phyloP scores from a whole-genome alignment of 1,140 invertebrate genomes.

The Thalassaphorura encarpata region DNA sequence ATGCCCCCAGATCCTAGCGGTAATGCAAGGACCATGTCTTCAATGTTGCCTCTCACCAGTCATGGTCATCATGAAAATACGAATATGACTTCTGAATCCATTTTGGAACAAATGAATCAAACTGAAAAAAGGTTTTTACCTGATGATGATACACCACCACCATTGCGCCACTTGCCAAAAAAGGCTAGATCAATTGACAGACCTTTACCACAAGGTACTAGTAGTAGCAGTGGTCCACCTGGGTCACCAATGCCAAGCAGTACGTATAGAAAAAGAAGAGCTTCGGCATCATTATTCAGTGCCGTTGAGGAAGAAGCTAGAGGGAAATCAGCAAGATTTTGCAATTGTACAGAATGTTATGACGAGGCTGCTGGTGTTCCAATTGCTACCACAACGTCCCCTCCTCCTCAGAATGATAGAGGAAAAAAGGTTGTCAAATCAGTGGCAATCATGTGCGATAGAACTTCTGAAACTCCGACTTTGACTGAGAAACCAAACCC shows the following conservation, averaged over 20 bases:
- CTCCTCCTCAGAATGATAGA: too few relatives aligned
- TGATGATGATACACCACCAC: slow-evolving; percentile 19
- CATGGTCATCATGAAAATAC: neutral
- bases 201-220: too few relatives aligned
- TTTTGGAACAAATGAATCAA: slow-evolving; percentile 33
- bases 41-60: neutral
- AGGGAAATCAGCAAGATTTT: slow-evolving; percentile 18
- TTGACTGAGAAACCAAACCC: too few relatives aligned
- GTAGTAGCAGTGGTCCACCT: neutral
- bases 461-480: too few relatives aligned
- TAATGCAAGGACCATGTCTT: neutral
- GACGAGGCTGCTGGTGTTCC: too few relatives aligned
- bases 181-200: too few relatives aligned
- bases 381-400: too few relatives aligned
- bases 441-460: too few relatives aligned
- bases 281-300: neutral
- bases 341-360: slow-evolving; percentile 30
- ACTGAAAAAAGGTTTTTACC: slow-evolving; percentile 31
- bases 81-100: slow-evolving; percentile 27
- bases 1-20: neutral
- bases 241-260: neutral
- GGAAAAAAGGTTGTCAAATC: too few relatives aligned
- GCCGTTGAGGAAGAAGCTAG: slow-evolving; percentile 17
- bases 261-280: slow-evolving; percentile 19
- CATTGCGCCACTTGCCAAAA: slow-evolving; percentile 2